phyloP scores from a whole-genome alignment of 1,140 invertebrate species.

The Polypedilum pembai region DNA sequence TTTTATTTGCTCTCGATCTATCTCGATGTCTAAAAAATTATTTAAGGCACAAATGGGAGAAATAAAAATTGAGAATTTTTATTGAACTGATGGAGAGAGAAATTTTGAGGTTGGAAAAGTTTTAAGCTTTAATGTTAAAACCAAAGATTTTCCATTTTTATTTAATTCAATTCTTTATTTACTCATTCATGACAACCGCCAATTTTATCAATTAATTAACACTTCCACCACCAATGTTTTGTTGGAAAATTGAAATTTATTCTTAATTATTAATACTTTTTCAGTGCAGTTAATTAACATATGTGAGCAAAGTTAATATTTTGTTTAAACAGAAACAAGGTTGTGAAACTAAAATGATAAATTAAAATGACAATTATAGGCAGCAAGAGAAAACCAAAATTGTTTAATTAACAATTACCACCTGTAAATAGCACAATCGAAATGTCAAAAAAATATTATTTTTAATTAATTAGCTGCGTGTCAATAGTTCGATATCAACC shows the following conservation, averaged over 20 bases:
- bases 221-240: not conserved
- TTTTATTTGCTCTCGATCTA: not conserved
- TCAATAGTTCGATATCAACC: not conserved
- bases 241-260: not conserved
- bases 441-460: not conserved
- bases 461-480: slow-evolving; percentile 13
- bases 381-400: no score
- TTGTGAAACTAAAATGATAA: no score
- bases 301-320: not conserved
- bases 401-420: no score
- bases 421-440: no score
- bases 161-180: no score
- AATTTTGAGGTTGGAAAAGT: not conserved
- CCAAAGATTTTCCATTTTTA: no score
- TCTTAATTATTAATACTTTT: not conserved
- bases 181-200: not conserved
- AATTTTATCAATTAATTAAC: slow-evolving; percentile 16
- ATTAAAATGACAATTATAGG: no score
- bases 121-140: not conserved
- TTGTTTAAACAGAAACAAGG: no score
- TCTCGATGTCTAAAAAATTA: slow-evolving; percentile 18
- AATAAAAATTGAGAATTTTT: not conserved
- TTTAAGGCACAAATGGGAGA: slow-evolving; percentile 3
- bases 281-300: slow-evolving; percentile 1
- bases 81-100: no score